A percentile compares a stretch with the other conserved stretches of the same genome.
Conservation (phyloP, 2,113 vertebrate species). For the Corapipo altera region DNA sequence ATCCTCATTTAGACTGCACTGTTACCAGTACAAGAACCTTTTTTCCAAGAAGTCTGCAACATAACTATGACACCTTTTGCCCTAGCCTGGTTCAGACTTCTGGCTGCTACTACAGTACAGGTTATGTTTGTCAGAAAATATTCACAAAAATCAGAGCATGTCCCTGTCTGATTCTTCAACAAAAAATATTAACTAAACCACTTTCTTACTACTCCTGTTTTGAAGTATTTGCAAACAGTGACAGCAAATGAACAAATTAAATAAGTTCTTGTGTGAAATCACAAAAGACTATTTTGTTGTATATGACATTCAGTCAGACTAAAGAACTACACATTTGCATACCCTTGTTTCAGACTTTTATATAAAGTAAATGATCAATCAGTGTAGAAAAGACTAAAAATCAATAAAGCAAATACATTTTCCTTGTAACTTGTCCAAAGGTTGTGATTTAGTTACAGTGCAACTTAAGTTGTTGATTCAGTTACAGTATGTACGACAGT, state of each 20-base stretch:
- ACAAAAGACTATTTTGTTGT: not conserved
- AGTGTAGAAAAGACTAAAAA: slow-evolving; percentile 31
- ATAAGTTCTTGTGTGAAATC: not conserved
- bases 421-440: slow-evolving; percentile 71
- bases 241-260: slow-evolving; percentile 7
- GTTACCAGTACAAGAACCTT: not conserved
- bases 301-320: not conserved
- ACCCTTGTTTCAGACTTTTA: slow-evolving; percentile 3
- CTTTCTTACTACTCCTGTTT: not conserved
- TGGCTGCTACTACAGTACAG: not conserved
- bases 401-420: slow-evolving; percentile 63
- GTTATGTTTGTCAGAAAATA: not conserved
- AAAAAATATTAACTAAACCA: not conserved
- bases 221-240: not conserved
- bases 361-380: slow-evolving; percentile 35
- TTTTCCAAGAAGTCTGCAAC: not conserved
- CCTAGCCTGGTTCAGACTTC: not conserved
- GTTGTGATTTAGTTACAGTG: slow-evolving; percentile 66
- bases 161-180: not conserved
- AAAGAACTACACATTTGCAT: not conserved
- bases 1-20: not conserved
- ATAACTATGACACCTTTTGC: not conserved
- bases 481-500: slow-evolving; percentile 39
- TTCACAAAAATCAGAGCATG: not conserved
- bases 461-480: slow-evolving; percentile 69